Conservation (phyloP, 2,888 invertebrate genomes). For the Caenorhabditis sp. region DNA sequence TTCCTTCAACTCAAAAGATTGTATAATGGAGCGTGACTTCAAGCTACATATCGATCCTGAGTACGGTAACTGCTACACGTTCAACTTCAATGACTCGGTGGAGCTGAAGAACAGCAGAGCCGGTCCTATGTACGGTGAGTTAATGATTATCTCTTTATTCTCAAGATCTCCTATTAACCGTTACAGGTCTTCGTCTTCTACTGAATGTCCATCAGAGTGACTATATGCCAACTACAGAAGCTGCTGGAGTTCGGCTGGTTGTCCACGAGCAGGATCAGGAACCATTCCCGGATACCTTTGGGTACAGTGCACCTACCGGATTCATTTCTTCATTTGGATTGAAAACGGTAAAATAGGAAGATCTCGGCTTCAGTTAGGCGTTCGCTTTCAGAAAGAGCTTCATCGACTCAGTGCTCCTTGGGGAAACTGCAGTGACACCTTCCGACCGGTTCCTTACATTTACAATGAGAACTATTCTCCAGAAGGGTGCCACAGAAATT, state of each 20-base stretch:
- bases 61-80: constrained; percentile 83
- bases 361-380: not conserved
- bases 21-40: constrained; percentile 81
- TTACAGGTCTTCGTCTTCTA: constrained; percentile 79
- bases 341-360: constrained; percentile 77
- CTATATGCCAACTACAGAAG: constrained; percentile 83
- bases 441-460: constrained; percentile 81
- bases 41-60: constrained; percentile 83
- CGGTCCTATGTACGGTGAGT: constrained; percentile 77
- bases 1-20: constrained; percentile 82
- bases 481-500: constrained; percentile 74
- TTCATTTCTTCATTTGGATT: constrained; percentile 83
- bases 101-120: constrained; percentile 80
- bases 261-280: constrained; percentile 81
- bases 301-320: constrained; percentile 82
- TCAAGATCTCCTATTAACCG: too few relatives aligned
- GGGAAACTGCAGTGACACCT: constrained; percentile 81
- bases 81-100: constrained; percentile 82
- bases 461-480: constrained; percentile 83
- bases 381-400: constrained; percentile 77
- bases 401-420: constrained; percentile 81
- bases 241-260: constrained; percentile 79
- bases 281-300: constrained; percentile 83
- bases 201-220: constrained; percentile 83
- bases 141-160: too few relatives aligned